Evolutionary conservation across 2,888 invertebrate genomes (phyloP).

Genomic region (Pollenia angustigena): DNA sequence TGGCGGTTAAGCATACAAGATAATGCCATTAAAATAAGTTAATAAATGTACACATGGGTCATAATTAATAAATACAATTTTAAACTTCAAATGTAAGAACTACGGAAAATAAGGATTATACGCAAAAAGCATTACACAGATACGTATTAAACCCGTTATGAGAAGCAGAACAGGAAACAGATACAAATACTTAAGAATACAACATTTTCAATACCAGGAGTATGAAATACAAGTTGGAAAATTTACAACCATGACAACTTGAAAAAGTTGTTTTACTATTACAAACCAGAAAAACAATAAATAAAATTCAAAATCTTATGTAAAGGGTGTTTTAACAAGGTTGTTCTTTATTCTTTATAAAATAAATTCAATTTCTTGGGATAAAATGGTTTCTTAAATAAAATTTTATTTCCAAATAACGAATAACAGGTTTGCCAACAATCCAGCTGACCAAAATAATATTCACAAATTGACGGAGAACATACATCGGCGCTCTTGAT

Average conservation of each 20-base stretch:
- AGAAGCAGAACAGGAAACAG: slow-evolving; percentile 50
- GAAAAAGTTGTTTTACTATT: slow-evolving; percentile 62
- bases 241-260: slow-evolving; percentile 59
- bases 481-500: no score
- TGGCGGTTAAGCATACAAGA: slow-evolving; percentile 62
- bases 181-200: slow-evolving; percentile 15
- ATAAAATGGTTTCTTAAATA: no score
- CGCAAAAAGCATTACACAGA: slow-evolving; percentile 12
- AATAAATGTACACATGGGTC: slow-evolving; percentile 72
- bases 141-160: slow-evolving; percentile 51
- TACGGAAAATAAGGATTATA: slow-evolving; percentile 46
- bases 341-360: no score
- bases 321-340: slow-evolving; percentile 15
- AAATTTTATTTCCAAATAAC: neutral
- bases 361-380: no score
- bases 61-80: slow-evolving; percentile 78
- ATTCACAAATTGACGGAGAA: no score
- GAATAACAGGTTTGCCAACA: no score
- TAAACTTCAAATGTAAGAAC: slow-evolving; percentile 75
- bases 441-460: no score
- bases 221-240: neutral
- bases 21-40: slow-evolving; percentile 55
- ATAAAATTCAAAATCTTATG: slow-evolving; percentile 56
- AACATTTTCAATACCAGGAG: neutral
- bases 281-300: slow-evolving; percentile 71